A percentile compares a stretch with the other conserved stretches of the same genome.
Evolutionary conservation across 2,888 invertebrate species (phyloP).

Genomic region (Octonoba sinensis): DNA sequence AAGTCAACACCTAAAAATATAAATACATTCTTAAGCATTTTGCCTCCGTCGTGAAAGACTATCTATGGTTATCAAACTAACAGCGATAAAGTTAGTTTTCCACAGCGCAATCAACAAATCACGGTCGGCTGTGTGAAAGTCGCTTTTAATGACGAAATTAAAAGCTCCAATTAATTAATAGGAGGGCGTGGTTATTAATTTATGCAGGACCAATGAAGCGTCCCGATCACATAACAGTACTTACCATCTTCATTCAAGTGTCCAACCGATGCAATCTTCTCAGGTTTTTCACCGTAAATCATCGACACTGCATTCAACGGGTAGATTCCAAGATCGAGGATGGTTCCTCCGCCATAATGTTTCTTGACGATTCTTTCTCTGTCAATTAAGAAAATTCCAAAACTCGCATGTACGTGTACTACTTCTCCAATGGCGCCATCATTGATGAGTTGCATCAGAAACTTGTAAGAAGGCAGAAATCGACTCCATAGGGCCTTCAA

Average conservation of each 20-base stretch:
- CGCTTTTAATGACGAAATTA: too few species aligned
- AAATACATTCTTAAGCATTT: not conserved
- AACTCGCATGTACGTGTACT: conserved; percentile 76
- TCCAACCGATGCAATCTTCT: conserved; percentile 79
- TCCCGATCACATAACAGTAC: too few species aligned
- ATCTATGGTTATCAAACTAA: too few species aligned
- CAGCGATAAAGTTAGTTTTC: too few species aligned
- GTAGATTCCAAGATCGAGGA: conserved; percentile 84
- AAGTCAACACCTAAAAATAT: conserved; percentile 76
- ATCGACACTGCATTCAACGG: conserved; percentile 81
- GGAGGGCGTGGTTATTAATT: too few species aligned
- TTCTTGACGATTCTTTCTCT: conserved; percentile 75
- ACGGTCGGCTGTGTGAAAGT: too few species aligned
- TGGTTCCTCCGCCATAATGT: conserved; percentile 82
- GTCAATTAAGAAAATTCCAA: conserved; percentile 77
- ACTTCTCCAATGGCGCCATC: conserved; percentile 80
- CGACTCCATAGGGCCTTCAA: conserved; percentile 86
- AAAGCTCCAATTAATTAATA: too few species aligned
- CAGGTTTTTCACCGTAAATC: conserved; percentile 80
- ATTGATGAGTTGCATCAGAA: conserved; percentile 75
- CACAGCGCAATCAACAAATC: too few species aligned
- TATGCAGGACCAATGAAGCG: too few species aligned
- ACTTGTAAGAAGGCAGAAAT: conserved; percentile 81
- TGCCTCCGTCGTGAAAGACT: too few species aligned
- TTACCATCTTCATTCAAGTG: conserved; percentile 77